Conservation (phyloP, 2,797 vertebrate species). For the Xerus rutilus region DNA sequence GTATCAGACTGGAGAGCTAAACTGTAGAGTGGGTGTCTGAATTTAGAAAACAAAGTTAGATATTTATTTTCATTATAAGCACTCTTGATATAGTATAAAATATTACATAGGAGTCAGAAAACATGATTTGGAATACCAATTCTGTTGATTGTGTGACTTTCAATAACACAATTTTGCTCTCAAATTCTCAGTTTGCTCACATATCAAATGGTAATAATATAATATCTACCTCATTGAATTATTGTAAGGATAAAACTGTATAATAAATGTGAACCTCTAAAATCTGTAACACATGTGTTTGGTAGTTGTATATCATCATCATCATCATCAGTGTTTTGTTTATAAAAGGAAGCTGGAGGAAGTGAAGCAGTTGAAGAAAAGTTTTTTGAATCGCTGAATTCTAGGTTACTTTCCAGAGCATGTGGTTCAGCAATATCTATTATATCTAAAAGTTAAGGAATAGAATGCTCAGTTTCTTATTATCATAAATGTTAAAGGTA, state of each 20-base stretch:
- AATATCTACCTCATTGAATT: conserved; percentile 54
- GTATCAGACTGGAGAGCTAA: not conserved
- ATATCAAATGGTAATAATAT: conserved; percentile 44
- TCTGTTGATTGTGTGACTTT: conserved; percentile 47
- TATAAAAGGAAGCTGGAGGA: not conserved
- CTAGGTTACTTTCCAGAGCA: not conserved
- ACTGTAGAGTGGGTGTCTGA: not conserved
- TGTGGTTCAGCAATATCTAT: not conserved
- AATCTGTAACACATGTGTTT: not conserved
- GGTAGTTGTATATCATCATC: not conserved
- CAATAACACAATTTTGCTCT: conserved; percentile 13
- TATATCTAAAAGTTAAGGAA: not conserved
- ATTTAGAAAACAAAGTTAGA: not conserved
- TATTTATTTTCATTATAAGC: not conserved
- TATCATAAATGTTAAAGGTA: not conserved
- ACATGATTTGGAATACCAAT: not conserved
- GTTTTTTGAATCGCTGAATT: not conserved
- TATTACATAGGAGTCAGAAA: not conserved
- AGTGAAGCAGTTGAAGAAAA: not conserved
- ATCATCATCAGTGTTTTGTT: not conserved
- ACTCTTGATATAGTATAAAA: not conserved
- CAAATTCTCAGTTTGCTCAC: conserved; percentile 38
- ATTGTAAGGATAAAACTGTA: conserved; percentile 56
- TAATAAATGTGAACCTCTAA: conserved; percentile 62
- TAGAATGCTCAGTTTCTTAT: not conserved